Evolutionary conservation across 2,113 vertebrate species (phyloP), one percentile per base, ranked within the genome.

Genomic region (Steatornis caripensis): DNA sequence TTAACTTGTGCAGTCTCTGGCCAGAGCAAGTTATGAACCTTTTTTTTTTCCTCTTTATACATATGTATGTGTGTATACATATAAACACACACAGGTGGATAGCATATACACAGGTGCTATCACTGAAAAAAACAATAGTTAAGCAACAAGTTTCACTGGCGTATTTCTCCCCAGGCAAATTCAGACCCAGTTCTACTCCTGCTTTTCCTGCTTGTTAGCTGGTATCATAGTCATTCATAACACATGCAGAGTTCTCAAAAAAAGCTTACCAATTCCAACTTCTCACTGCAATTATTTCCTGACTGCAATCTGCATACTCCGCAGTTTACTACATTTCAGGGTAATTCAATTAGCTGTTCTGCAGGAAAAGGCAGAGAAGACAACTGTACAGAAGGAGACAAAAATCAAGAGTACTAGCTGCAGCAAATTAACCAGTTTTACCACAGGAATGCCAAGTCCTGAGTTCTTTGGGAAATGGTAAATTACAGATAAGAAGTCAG

Each of bases 11-110:
- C 24, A 81, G 58, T 9, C 46, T 66, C 43, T 64, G 74, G 48
- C 23, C 86, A 90, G 10, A 65, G 13, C 12, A 75, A 68, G 22
- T 54, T 58, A 75, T 1, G 2, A 89, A 60, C 19, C 1, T 4
- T 8, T 60, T 78, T 60, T 43, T 84, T 36, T 15, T 15, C 30
- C 54, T 69, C 22, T 48, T 22, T 22, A 7, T 5, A 70, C 23
- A 3, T 26, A 17, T 27, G 5, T 20, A 5, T 62, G 15, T 26
- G 1, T 43, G 5, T 26, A 0, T 19, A 4, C 13, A 2, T 19
- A 16, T 76, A 24, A 10, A n/a, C 12, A 41, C 1, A 71, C 6
- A 49, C 9, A 21, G 7, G 48, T 1, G 14, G 11, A 62, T 11
- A 41, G 10, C 23, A 27, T 32, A 29, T 3, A 41, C 9, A 39